phyloP scores from a whole-genome alignment of 1,140 invertebrate genomes.

The Macrosteles quadrilineatus region DNA sequence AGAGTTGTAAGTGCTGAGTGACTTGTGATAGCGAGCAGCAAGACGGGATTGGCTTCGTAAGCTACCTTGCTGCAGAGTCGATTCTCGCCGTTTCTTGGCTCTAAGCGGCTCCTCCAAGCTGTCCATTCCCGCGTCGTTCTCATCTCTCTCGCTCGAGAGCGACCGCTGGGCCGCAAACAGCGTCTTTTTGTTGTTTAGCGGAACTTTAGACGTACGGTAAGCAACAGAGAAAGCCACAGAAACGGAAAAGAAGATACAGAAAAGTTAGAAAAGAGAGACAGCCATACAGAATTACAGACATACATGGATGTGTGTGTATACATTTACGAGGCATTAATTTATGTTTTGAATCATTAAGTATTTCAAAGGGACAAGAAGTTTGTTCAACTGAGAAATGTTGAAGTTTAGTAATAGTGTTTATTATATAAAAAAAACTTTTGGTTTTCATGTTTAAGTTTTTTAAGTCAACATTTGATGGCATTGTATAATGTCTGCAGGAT shows the following conservation, averaged over 20 bases:
- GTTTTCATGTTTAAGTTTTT: no score
- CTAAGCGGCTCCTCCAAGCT: slow-evolving; percentile 67
- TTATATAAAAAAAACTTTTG: no score
- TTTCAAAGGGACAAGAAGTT: no score
- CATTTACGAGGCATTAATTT: no score
- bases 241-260: slow-evolving; percentile 27
- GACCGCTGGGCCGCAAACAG: slow-evolving; percentile 64
- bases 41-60: neutral
- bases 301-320: no score
- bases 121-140: slow-evolving; percentile 56
- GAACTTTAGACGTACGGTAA: slow-evolving; percentile 53
- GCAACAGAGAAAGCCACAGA: slow-evolving; percentile 29
- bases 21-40: neutral
- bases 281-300: slow-evolving; percentile 15
- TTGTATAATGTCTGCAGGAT: no score
- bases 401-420: no score
- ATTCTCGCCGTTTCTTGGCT: slow-evolving; percentile 64
- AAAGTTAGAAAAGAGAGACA: slow-evolving; percentile 23
- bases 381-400: no score
- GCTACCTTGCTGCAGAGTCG: slow-evolving; percentile 37
- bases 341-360: no score
- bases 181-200: slow-evolving; percentile 68
- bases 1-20: neutral
- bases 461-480: no score
- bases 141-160: slow-evolving; percentile 63